Percentiles rank a stretch among this genome's conserved stretches.
Conservation (phyloP, 1,140 invertebrate genomes). For the Panulirus ornatus region DNA sequence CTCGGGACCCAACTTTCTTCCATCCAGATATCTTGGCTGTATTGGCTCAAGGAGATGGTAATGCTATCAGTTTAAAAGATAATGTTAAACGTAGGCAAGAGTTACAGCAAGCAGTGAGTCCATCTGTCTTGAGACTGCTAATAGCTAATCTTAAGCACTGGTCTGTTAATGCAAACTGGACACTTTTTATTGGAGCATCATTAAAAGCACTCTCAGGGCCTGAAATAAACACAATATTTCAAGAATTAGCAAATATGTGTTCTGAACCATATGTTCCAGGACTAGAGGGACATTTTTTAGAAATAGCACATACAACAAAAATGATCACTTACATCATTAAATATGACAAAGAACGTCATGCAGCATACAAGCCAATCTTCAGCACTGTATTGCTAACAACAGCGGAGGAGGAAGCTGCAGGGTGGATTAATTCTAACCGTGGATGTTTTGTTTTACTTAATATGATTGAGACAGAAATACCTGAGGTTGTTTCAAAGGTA, state of each 20-base stretch:
- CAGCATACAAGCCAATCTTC: conserved; percentile 48
- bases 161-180: conserved; percentile 72
- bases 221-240: conserved; percentile 45
- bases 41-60: conserved; percentile 86
- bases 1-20: conserved; percentile 86
- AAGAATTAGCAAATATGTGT: conserved; percentile 59
- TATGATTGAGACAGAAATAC: conserved; percentile 64
- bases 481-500: conserved; percentile 42
- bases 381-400: conserved; percentile 48
- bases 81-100: conserved; percentile 85
- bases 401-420: conserved; percentile 16
- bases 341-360: conserved; percentile 66
- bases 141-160: conserved; percentile 54
- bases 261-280: conserved; percentile 57
- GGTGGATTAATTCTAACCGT: conserved; percentile 65
- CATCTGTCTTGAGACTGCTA: conserved; percentile 59
- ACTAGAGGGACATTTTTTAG: conserved; percentile 61
- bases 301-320: conserved; percentile 65
- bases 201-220: conserved; percentile 40
- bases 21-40: conserved; percentile 85
- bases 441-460: conserved; percentile 68
- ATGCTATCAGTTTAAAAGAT: conserved; percentile 87
- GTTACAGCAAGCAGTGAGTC: conserved; percentile 78
- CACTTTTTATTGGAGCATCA: conserved; percentile 71
- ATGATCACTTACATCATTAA: conserved; percentile 71